Evolutionary conservation across 1,140 invertebrate genomes (phyloP).

Genomic region (Muscidifurax raptorellus): DNA sequence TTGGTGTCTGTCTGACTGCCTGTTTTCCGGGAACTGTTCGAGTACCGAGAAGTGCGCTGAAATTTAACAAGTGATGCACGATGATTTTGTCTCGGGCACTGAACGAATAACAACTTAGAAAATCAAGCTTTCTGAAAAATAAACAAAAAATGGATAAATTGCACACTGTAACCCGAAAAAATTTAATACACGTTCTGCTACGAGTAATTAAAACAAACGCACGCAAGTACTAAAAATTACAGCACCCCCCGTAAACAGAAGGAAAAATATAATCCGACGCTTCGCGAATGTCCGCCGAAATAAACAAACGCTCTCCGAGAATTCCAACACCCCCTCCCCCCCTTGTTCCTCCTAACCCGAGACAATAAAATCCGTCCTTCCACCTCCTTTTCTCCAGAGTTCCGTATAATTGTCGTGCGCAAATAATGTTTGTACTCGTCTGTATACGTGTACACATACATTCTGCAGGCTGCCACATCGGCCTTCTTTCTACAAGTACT

Average conservation of each 20-base stretch:
- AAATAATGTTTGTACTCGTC: not conserved
- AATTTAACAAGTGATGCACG: not conserved
- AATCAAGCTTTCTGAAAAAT: not conserved
- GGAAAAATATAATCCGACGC: not conserved
- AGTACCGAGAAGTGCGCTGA: not conserved
- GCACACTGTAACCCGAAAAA: too few relatives aligned
- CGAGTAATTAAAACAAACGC: not conserved
- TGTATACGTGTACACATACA: not conserved
- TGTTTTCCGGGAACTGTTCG: not conserved
- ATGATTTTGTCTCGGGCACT: not conserved
- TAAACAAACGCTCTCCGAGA: not conserved
- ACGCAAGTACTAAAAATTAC: not conserved
- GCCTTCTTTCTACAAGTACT: not conserved
- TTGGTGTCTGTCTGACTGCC: not conserved
- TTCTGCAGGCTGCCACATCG: not conserved
- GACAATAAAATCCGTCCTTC: not conserved
- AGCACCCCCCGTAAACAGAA: not conserved
- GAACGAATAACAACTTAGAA: not conserved
- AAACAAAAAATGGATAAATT: not conserved
- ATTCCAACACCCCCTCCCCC: not conserved
- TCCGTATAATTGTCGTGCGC: not conserved
- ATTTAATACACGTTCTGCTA: not conserved
- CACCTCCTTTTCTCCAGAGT: not conserved
- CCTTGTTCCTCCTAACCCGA: not conserved
- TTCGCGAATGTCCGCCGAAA: not conserved